These are phyloP conservation scores for Andricus grossulariae DNA, from an alignment of 1,140 invertebrate species.

Conservation along the genomic window DNA sequence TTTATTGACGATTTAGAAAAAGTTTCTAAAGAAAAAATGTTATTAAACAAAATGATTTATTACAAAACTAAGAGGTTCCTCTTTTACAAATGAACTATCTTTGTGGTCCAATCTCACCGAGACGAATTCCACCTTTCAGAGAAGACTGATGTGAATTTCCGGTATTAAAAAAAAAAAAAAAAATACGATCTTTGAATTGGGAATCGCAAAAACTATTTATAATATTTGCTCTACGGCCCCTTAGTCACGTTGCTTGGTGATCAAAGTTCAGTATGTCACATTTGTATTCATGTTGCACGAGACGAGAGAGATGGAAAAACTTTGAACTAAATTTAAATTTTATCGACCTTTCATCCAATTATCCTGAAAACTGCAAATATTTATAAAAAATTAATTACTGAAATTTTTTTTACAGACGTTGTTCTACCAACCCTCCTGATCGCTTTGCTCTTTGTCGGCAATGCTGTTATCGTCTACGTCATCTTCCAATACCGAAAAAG, in stretches of 20 bases:
- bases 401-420: slow-evolving; percentile 77
- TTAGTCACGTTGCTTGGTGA: slow-evolving; percentile 36
- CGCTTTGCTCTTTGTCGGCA: slow-evolving; percentile 80
- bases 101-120: neutral
- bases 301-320: neutral
- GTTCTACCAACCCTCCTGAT: slow-evolving; percentile 80
- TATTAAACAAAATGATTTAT: too few species aligned
- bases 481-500: slow-evolving; percentile 82
- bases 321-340: neutral
- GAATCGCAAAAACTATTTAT: slow-evolving; percentile 14
- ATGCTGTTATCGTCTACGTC: slow-evolving; percentile 81
- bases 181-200: neutral
- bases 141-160: neutral
- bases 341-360: neutral
- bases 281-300: slow-evolving; percentile 33
- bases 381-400: neutral
- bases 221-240: slow-evolving; percentile 14
- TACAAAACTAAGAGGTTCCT: too few species aligned
- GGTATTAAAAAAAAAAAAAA: neutral
- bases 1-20: too few species aligned
- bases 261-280: slow-evolving; percentile 56
- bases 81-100: too few species aligned
- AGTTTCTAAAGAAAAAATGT: too few species aligned
- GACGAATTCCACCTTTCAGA: neutral
- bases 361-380: neutral